Evolutionary conservation across 92 coral and sea anemone genomes (phyloP).

Genomic region (Phymanthus crucifer): DNA sequence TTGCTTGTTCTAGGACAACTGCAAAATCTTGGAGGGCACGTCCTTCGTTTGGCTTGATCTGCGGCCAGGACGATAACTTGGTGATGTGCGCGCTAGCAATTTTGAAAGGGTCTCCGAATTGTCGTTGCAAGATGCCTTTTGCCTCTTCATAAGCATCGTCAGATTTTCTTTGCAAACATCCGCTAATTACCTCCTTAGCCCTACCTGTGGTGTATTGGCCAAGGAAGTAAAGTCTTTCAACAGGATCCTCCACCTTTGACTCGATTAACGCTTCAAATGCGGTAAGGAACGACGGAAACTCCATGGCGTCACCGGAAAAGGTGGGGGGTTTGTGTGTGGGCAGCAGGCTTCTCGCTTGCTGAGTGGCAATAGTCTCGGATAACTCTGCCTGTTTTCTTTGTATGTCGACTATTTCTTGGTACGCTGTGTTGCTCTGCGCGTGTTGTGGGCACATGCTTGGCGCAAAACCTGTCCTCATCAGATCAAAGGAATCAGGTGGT

Average conservation of each 20-base stretch:
- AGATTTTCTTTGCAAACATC: background rate
- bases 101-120: constrained; percentile 65
- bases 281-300: constrained; percentile 61
- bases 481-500: background rate
- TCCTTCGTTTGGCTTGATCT: constrained; percentile 56
- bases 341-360: constrained; percentile 55
- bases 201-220: constrained; percentile 63
- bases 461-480: background rate
- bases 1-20: constrained; percentile 50
- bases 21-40: constrained; percentile 60
- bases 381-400: constrained; percentile 58
- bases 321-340: constrained; percentile 63
- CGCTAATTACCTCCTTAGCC: constrained; percentile 24
- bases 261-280: constrained; percentile 65
- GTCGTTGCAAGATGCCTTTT: constrained; percentile 48
- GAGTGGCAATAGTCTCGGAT: constrained; percentile 58
- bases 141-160: constrained; percentile 26
- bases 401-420: constrained; percentile 50
- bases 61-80: constrained; percentile 51
- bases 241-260: constrained; percentile 52
- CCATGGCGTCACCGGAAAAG: constrained; percentile 66
- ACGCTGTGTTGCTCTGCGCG: background rate
- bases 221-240: constrained; percentile 57
- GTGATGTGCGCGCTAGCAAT: constrained; percentile 62
- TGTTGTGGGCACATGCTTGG: background rate